A percentile compares a stretch with the other conserved stretches of the same genome.
phyloP scores from a whole-genome alignment of 2,888 invertebrate genomes.

The Heliconius charithonia region DNA sequence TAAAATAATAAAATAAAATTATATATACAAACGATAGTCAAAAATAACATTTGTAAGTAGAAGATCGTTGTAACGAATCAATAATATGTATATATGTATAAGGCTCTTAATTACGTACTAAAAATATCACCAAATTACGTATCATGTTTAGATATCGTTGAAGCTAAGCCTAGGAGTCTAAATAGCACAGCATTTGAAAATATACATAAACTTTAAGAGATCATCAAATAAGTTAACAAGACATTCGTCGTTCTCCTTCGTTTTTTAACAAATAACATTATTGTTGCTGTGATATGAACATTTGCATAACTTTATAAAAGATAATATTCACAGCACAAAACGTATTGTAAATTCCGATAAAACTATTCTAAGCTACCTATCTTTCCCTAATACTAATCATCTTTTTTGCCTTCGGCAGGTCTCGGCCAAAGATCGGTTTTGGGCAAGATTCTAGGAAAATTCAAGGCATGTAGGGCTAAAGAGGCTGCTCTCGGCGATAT shows the following conservation, averaged over 20 bases:
- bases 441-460: constrained; percentile 72
- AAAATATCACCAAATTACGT: constrained; percentile 82
- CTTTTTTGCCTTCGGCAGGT: constrained; percentile 68
- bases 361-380: constrained; percentile 36
- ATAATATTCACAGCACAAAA: constrained; percentile 30
- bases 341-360: constrained; percentile 35
- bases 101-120: constrained; percentile 70
- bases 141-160: constrained; percentile 76
- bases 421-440: constrained; percentile 76
- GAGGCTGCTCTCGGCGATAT: constrained; percentile 65
- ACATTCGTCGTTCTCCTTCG: constrained; percentile 52
- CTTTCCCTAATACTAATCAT: constrained; percentile 50
- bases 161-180: constrained; percentile 63
- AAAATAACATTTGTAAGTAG: constrained; percentile 64
- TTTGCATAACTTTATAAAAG: constrained; percentile 17
- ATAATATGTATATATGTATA: constrained; percentile 55
- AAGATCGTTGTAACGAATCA: constrained; percentile 54
- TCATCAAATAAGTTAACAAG: constrained; percentile 68
- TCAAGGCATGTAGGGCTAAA: constrained; percentile 70
- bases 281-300: constrained; percentile 21
- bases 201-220: constrained; percentile 69
- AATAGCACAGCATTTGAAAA: constrained; percentile 56
- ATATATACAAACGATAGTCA: constrained; percentile 67
- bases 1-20: constrained; percentile 62
- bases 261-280: constrained; percentile 49